Percentiles rank a stretch among this genome's conserved stretches.
Conservation (phyloP, 1,140 invertebrate genomes). For the Drosophila kurseongensis region DNA sequence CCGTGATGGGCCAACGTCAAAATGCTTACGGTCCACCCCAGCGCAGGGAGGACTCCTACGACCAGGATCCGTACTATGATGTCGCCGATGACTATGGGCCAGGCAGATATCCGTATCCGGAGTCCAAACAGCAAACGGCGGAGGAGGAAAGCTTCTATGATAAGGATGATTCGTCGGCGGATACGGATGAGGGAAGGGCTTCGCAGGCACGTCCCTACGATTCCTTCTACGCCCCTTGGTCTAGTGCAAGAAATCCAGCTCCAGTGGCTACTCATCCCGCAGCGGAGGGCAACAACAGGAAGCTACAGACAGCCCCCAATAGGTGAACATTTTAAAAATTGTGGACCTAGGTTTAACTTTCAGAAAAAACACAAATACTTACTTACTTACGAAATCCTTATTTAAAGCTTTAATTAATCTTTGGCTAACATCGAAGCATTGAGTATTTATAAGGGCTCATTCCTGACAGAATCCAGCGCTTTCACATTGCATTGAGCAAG, state of each 20-base stretch:
- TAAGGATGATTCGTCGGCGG: constrained; percentile 4
- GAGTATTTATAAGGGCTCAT: too few species aligned
- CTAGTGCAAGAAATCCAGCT: constrained; percentile 25
- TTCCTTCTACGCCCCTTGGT: constrained; percentile 58
- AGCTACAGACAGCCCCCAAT: constrained; percentile 42
- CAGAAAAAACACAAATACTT: too few species aligned
- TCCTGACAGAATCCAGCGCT: too few species aligned
- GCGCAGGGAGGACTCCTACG: constrained; percentile 40
- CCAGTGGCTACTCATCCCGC: constrained; percentile 27
- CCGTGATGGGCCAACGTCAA: constrained; percentile 47
- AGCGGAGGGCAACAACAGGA: constrained; percentile 48
- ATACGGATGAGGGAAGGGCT: constrained; percentile 41
- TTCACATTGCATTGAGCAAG: not conserved
- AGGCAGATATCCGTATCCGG: constrained; percentile 19
- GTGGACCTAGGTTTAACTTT: too few species aligned
- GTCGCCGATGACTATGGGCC: constrained; percentile 39
- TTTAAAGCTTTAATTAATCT: too few species aligned
- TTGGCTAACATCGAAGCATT: too few species aligned
- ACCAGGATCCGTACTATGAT: constrained; percentile 55
- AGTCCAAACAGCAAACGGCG: constrained; percentile 17
- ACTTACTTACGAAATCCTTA: too few species aligned
- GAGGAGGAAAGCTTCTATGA: constrained; percentile 18
- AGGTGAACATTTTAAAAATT: constrained; percentile 30
- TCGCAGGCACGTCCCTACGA: constrained; percentile 41
- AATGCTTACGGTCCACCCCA: constrained; percentile 50